Evolutionary conservation across 2,797 vertebrate species (phyloP), one percentile per base, ranked within the genome.

Genomic region (Gobionotothen gibberifrons): DNA sequence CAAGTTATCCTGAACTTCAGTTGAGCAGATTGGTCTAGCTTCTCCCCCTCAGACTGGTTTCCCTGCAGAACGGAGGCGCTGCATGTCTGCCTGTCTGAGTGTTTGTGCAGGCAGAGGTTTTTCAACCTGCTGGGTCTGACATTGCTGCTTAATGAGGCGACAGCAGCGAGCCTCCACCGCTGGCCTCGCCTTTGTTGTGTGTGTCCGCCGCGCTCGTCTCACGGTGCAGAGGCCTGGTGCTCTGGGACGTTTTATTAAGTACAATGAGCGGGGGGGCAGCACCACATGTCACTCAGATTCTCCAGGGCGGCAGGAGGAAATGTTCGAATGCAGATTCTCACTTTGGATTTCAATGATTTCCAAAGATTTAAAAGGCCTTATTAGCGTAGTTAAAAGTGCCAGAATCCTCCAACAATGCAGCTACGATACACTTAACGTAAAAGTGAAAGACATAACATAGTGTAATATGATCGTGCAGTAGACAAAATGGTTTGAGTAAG

Each of bases 141-240:
- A 87, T 73, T 81, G 78, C 74, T 89, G 87, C 79, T 73, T 88
- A 89, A 83, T 87, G 89, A 89, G 83, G 85, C 84, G 78, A 69
- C 66, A 58, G 70, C 54, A 76, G n/a, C 79, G 73, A 79, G 80
- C 69, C 71, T 56, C 61, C 78, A 82, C 76, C 75, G 32, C 85
- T 82, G 84, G 85, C 80, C 79, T 72, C 32, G 16, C 85, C 62
- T 86, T 89, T 90, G 84, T 89, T 74, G 2, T 3, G 71, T 44
- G 63, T 56, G n/a, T n/a, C n/a, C n/a, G n/a, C 81, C 13, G 4
- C 22, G 51, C 77, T 76, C 47, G 65, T 77, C 80, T 81, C 62
- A 14, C 70, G 4, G 21, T 16, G 79, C 42, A 58, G 82, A 84
- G 66, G 72, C 74, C 63, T 65, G 69, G 77, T 76, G 81, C 82